phyloP scores from a whole-genome alignment of 1,140 invertebrate genomes.

The Thaumetopoea pityocampa region DNA sequence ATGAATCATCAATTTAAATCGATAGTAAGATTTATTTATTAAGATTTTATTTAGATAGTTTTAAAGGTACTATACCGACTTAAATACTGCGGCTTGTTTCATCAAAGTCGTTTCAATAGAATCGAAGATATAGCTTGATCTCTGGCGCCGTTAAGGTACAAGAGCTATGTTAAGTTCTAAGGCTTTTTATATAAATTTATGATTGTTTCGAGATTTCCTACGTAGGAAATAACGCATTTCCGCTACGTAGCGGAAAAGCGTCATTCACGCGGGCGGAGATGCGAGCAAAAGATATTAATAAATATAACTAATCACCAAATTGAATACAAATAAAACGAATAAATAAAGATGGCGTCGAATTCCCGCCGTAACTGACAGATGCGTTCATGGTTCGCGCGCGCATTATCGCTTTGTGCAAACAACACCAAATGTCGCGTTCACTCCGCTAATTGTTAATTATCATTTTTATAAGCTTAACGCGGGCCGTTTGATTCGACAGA shows the following conservation, averaged over 20 bases:
- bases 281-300: neutral
- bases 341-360: constrained; percentile 19
- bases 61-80: no score
- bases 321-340: constrained; percentile 13
- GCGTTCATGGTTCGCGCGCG: constrained; percentile 34
- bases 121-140: no score
- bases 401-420: constrained; percentile 49
- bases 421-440: constrained; percentile 44
- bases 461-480: constrained; percentile 48
- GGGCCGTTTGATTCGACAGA: constrained; percentile 27
- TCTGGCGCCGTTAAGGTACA: no score
- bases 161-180: no score
- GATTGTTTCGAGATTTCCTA: no score
- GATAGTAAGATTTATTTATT: no score
- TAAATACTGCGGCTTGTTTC: no score
- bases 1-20: no score
- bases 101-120: no score
- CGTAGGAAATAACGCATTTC: neutral
- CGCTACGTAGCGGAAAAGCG: neutral
- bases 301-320: constrained; percentile 3
- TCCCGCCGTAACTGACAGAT: constrained; percentile 41
- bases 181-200: no score
- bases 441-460: constrained; percentile 55
- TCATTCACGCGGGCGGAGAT: neutral
- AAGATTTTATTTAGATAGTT: no score